Percentiles rank a stretch among this genome's conserved stretches.
These are phyloP conservation scores for Sussaba pulchella DNA, from an alignment of 2,888 invertebrate genomes.

Conservation along the genomic window DNA sequence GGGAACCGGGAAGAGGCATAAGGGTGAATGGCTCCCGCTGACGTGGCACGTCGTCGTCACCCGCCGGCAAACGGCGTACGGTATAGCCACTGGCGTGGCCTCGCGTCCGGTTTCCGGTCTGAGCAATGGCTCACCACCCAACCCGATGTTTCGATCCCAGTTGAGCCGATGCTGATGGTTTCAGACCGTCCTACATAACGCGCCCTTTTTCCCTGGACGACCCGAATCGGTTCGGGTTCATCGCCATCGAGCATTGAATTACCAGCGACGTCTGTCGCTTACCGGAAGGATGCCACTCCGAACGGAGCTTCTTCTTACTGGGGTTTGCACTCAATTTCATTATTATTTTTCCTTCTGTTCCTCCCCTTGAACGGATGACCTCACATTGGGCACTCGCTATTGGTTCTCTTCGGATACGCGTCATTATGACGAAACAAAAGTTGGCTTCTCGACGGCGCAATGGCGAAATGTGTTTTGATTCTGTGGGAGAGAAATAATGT, in stretches of 20 bases:
- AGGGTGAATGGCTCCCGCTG: slow-evolving; percentile 74
- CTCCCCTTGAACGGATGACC: slow-evolving; percentile 1
- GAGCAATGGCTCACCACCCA: slow-evolving; percentile 71
- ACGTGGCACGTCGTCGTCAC: slow-evolving; percentile 80
- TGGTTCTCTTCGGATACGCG: slow-evolving; percentile 33
- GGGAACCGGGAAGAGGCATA: slow-evolving; percentile 65
- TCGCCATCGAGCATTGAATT: slow-evolving; percentile 72
- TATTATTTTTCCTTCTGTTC: slow-evolving; percentile 30
- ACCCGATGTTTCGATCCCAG: slow-evolving; percentile 65
- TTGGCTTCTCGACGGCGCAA: background rate
- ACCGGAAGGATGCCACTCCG: slow-evolving; percentile 72
- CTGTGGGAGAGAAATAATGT: background rate
- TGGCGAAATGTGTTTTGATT: background rate
- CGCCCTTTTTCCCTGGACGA: slow-evolving; percentile 55
- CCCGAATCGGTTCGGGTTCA: slow-evolving; percentile 61
- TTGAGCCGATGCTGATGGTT: slow-evolving; percentile 62
- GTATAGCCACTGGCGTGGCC: slow-evolving; percentile 71
- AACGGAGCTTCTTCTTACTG: slow-evolving; percentile 47
- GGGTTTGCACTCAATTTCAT: slow-evolving; percentile 20
- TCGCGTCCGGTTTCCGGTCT: slow-evolving; percentile 80
- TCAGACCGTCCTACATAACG: slow-evolving; percentile 68
- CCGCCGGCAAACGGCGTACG: slow-evolving; percentile 65
- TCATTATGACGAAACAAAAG: background rate
- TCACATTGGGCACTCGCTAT: slow-evolving; percentile 39
- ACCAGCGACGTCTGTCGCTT: slow-evolving; percentile 72